Evolutionary conservation across 2,888 invertebrate genomes (phyloP).

Genomic region (Cheilosia vernalis): DNA sequence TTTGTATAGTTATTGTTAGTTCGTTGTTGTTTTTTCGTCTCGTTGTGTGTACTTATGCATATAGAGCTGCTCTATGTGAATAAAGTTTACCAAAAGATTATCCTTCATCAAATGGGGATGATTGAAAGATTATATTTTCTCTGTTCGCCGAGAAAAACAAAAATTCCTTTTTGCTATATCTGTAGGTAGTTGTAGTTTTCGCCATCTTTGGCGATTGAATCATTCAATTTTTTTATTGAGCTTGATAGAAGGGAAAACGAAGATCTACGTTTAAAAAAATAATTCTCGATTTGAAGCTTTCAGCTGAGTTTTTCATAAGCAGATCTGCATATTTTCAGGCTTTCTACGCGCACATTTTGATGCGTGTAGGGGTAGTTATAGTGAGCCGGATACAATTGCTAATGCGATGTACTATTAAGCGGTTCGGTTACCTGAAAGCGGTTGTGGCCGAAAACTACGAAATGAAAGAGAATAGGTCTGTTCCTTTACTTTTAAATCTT

Average conservation of each 20-base stretch:
- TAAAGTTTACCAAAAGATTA: slow-evolving; percentile 71
- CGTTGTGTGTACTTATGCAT: slow-evolving; percentile 18
- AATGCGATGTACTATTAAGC: too few species aligned
- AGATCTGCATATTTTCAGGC: too few species aligned
- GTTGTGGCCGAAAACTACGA: too few species aligned
- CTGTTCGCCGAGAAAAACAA: slow-evolving; percentile 32
- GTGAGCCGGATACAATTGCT: too few species aligned
- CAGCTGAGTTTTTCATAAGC: too few species aligned
- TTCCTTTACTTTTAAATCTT: too few species aligned
- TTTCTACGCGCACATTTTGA: too few species aligned
- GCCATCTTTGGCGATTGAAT: not conserved
- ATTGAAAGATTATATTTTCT: slow-evolving; percentile 74
- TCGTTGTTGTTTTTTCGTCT: slow-evolving; percentile 43
- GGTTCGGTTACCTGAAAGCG: too few species aligned
- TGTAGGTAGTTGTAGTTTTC: not conserved
- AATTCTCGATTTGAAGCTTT: not conserved
- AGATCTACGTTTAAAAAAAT: not conserved
- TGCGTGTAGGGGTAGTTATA: too few species aligned
- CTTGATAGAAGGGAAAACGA: not conserved
- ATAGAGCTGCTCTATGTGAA: not conserved
- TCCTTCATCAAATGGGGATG: slow-evolving; percentile 75
- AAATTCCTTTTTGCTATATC: slow-evolving; percentile 12
- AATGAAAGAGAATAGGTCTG: too few species aligned
- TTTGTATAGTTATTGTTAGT: slow-evolving; percentile 67
- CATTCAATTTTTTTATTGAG: not conserved